Base-by-base conservation (phyloP, 2,113 vertebrate species). In the Peromyscus maniculatus region DNA sequence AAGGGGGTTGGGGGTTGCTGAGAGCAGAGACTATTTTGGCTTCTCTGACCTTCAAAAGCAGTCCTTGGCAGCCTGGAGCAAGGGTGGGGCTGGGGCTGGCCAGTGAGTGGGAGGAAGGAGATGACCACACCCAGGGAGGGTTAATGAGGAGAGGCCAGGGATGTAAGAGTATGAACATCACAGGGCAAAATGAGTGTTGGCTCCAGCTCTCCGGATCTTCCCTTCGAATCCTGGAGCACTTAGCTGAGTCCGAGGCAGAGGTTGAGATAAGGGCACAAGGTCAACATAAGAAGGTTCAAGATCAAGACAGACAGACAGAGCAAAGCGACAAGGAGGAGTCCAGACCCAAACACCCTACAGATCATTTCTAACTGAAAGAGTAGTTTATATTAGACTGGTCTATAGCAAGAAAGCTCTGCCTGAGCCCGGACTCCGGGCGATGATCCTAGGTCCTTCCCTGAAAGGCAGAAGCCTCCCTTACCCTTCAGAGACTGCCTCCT, bases 41-140 rank as follows among this genome's bases (percentile, higher is more conserved):
- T 98, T 97, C 95, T 98, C 97, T 97, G 98, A 98, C 98, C 97
- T 98, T 97, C 98, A 97, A 36, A 95, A 92, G 91, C 95, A 88
- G 87, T 71, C 94, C 75, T 97, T 97, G 96, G 97, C 96, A 97
- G 95, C 87, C 94, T 43, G 72, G 96, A 87, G 74, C 95, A 97
- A 96, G 97, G 97, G 98, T 97, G 97, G 89, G 91, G 97, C 89
- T 75, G 72, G 87, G 83, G 96, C 69, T 89, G 46, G 89, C 77
- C 21, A 80, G 11, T 71, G 64, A 71, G 91, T 97, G 93, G 43
- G 59, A 62, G n/a, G 87, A 89, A 95, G 83, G 82, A 89, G n/a
- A 28, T 87, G 67, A 87, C 91, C 93, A 83, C 92, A 62, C 26
- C 66, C 90, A 33, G 74, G 77, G 46, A 96, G 79, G 88, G 77